phyloP scores from a whole-genome alignment of 2,888 invertebrate genomes.

The Pristionchus mayeri region DNA sequence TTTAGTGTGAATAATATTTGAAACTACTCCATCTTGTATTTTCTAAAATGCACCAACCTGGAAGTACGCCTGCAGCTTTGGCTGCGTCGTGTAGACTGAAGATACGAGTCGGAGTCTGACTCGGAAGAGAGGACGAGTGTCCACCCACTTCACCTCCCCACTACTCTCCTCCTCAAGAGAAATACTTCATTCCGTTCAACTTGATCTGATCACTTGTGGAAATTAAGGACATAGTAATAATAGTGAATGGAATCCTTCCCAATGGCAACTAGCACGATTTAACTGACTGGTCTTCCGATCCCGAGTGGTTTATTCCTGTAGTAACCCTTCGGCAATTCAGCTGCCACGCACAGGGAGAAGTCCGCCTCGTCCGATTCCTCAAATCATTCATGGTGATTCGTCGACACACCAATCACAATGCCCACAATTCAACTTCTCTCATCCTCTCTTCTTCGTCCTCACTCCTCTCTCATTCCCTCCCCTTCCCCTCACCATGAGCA shows the following conservation, averaged over 20 bases:
- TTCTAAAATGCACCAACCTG: slow-evolving; percentile 56
- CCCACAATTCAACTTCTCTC: too few species aligned
- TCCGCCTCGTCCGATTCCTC: slow-evolving; percentile 82
- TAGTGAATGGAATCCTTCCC: not conserved
- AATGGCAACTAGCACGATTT: too few species aligned
- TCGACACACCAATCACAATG: too few species aligned
- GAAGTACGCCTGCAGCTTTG: slow-evolving; percentile 70
- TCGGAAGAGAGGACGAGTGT: slow-evolving; percentile 89
- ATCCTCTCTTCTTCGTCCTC: too few species aligned
- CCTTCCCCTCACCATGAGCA: slow-evolving; percentile 33
- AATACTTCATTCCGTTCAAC: not conserved
- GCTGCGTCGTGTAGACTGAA: slow-evolving; percentile 85
- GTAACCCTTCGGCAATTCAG: slow-evolving; percentile 90
- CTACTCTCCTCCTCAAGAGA: slow-evolving; percentile 83
- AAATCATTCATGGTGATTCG: too few species aligned
- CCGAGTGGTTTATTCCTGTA: slow-evolving; percentile 90
- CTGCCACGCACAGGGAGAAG: slow-evolving; percentile 86
- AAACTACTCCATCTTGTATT: too few species aligned
- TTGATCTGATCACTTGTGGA: not conserved
- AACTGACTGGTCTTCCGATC: slow-evolving; percentile 89
- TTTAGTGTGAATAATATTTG: too few species aligned
- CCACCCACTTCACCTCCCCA: slow-evolving; percentile 94
- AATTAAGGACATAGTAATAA: not conserved
- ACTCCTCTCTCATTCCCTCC: too few species aligned
- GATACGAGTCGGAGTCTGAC: slow-evolving; percentile 89